Evolutionary conservation across 1,140 invertebrate genomes (phyloP).

Genomic region (Aphaenogaster floridana): DNA sequence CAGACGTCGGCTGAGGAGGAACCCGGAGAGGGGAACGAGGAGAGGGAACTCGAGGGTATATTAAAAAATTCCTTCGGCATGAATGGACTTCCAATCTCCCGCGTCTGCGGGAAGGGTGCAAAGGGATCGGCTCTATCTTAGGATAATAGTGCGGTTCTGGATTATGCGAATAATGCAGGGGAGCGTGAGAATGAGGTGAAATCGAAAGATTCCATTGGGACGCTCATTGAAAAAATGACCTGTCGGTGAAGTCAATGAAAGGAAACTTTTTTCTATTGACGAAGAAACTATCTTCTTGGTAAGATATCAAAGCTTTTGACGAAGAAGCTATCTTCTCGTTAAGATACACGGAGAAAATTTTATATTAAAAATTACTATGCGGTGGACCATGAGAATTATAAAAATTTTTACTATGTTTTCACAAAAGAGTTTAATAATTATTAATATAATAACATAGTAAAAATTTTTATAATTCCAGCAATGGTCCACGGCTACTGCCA

Average conservation of each 20-base stretch:
- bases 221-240: neutral
- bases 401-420: too few relatives aligned
- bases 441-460: too few relatives aligned
- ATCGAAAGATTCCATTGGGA: neutral
- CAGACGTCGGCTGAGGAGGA: neutral
- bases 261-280: neutral
- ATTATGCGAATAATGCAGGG: neutral
- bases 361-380: too few relatives aligned
- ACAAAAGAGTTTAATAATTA: too few relatives aligned
- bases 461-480: too few relatives aligned
- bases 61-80: conserved; percentile 47
- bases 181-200: neutral
- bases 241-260: neutral
- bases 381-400: too few relatives aligned
- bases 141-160: neutral
- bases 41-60: neutral
- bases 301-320: neutral
- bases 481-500: too few relatives aligned
- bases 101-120: too few relatives aligned
- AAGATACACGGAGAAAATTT: too few relatives aligned
- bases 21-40: neutral
- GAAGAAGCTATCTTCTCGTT: neutral
- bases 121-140: neutral
- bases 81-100: conserved; percentile 36
- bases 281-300: neutral